Conservation (phyloP, 2,888 invertebrate species). For the Leptopilina myrica region DNA sequence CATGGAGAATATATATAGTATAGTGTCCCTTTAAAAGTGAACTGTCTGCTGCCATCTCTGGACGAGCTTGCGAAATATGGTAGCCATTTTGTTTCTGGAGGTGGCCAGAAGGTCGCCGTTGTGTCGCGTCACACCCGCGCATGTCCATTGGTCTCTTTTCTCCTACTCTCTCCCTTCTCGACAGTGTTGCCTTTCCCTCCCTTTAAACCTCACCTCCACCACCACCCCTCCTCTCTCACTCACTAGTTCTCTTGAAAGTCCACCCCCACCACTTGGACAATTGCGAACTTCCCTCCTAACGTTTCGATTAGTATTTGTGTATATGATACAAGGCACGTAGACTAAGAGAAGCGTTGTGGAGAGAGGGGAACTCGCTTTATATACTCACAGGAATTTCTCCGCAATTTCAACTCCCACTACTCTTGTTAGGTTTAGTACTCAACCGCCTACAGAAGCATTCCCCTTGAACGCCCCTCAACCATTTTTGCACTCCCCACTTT, state of each 20-base stretch:
- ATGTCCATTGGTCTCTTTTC: conserved; percentile 77
- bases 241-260: conserved; percentile 15
- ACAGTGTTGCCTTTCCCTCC: conserved; percentile 50
- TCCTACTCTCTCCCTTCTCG: conserved; percentile 69
- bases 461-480: conserved; percentile 46
- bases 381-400: conserved; percentile 37
- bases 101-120: conserved; percentile 77
- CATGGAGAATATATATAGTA: too few relatives aligned
- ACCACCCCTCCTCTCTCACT: conserved; percentile 43
- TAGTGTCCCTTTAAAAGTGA: conserved; percentile 29
- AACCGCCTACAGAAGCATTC: conserved; percentile 47
- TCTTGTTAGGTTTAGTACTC: conserved; percentile 45
- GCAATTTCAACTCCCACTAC: conserved; percentile 50
- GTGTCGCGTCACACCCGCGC: conserved; percentile 78
- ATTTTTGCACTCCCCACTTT: conserved; percentile 39
- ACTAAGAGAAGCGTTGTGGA: too few relatives aligned
- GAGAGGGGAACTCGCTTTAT: conserved; percentile 24
- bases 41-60: conserved; percentile 76
- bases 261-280: conserved; percentile 54
- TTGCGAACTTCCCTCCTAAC: conserved; percentile 41
- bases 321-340: too few relatives aligned
- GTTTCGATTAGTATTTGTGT: neutral
- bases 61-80: conserved; percentile 66
- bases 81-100: conserved; percentile 82
- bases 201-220: conserved; percentile 45